phyloP scores from a whole-genome alignment of 1,140 invertebrate species.

The Brachionus koreanus region DNA sequence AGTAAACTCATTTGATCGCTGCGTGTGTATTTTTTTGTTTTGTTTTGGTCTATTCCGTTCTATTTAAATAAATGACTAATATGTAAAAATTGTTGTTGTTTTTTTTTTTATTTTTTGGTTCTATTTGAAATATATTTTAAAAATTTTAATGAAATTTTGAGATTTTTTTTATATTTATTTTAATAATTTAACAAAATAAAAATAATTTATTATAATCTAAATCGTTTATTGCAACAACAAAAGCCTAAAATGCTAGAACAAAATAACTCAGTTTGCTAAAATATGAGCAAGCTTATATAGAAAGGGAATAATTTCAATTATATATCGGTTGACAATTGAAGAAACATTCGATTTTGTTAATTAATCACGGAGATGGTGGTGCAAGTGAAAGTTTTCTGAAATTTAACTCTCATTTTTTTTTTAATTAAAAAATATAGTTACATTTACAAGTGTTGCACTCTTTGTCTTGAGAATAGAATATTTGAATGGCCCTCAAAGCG shows the following conservation, averaged over 20 bases:
- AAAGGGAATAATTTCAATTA: background rate
- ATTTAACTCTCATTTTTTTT: background rate
- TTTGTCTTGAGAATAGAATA: background rate
- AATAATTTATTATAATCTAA: slow-evolving; percentile 40
- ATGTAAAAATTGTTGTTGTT: background rate
- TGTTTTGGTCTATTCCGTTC: background rate
- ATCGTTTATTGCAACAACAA: background rate
- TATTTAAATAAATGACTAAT: background rate
- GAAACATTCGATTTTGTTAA: background rate
- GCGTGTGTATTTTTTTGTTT: background rate
- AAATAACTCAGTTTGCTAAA: background rate
- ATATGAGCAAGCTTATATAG: background rate
- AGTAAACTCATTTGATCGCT: slow-evolving; percentile 31
- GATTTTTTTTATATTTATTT: background rate
- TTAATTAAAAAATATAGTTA: background rate
- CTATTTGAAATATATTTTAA: background rate
- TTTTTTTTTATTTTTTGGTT: background rate
- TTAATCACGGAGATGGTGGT: slow-evolving; percentile 31
- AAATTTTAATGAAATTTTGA: slow-evolving; percentile 34
- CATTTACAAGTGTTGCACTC: background rate
- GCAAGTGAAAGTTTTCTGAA: background rate
- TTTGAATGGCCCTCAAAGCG: background rate
- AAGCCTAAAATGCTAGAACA: background rate
- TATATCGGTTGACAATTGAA: slow-evolving; percentile 5
- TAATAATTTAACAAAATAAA: slow-evolving; percentile 34